These are phyloP conservation scores for Corynorhinus townsendii DNA, from an alignment of 2,113 vertebrate species.

Conservation along the genomic window DNA sequence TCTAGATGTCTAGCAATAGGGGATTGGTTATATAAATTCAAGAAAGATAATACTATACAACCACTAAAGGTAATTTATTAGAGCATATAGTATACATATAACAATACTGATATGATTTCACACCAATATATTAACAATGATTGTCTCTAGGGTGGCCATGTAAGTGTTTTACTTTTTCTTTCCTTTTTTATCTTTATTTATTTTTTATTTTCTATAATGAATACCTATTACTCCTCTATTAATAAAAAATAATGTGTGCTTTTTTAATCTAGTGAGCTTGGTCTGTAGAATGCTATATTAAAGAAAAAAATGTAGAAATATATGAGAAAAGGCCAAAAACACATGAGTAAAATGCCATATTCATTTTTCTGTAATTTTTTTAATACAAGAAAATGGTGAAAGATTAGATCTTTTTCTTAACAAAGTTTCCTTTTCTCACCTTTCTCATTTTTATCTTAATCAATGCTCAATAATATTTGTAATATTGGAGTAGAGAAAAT, in stretches of 20 bases:
- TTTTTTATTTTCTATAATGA: not conserved
- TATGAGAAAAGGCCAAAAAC: not conserved
- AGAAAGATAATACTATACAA: not conserved
- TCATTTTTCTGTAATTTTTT: not conserved
- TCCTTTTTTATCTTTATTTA: too few relatives aligned
- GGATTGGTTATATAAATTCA: not conserved
- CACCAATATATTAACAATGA: not conserved
- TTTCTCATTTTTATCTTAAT: not conserved
- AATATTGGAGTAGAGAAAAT: not conserved
- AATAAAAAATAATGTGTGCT: not conserved
- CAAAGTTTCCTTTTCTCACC: not conserved
- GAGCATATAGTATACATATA: not conserved
- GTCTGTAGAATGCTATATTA: not conserved
- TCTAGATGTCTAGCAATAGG: not conserved
- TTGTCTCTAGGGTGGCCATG: not conserved
- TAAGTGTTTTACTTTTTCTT: not conserved
- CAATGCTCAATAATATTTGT: not conserved
- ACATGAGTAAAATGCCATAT: not conserved
- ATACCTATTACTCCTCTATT: not conserved
- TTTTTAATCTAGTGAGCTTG: not conserved
- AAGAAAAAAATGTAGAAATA: not conserved
- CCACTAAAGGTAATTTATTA: not conserved
- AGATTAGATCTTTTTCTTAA: not conserved
- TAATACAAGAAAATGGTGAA: not conserved
- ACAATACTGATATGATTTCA: slow-evolving; percentile 4